phyloP scores from a whole-genome alignment of 2,797 vertebrate genomes.

The Labeo calbasu region DNA sequence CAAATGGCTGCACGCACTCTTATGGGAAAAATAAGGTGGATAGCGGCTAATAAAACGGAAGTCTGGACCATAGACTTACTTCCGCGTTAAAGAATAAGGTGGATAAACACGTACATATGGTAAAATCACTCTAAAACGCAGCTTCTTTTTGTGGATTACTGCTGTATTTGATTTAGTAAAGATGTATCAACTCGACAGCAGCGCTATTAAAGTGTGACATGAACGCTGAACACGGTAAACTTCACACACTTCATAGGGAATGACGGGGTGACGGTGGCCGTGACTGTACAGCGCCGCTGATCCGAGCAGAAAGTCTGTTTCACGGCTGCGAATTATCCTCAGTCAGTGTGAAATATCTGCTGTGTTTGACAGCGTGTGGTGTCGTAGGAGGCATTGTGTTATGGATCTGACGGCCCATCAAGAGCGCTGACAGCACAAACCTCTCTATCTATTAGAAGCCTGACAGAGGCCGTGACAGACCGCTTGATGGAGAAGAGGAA shows the following conservation, averaged over 20 bases:
- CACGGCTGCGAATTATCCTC: conserved; percentile 39
- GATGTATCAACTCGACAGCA: not conserved
- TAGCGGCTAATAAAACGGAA: no score
- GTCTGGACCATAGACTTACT: no score
- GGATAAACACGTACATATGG: not conserved
- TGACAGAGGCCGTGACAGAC: conserved; percentile 52
- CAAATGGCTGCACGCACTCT: no score
- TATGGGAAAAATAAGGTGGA: no score
- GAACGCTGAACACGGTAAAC: not conserved
- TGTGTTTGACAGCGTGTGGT: conserved; percentile 45
- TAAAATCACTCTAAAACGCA: not conserved
- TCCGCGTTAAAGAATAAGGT: no score
- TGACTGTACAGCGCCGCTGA: conserved; percentile 16
- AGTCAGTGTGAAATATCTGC: conserved; percentile 44
- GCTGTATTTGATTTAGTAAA: not conserved
- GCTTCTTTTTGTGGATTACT: not conserved
- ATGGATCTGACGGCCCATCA: conserved; percentile 49
- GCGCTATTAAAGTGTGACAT: not conserved
- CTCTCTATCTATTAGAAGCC: conserved; percentile 43
- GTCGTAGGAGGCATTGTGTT: conserved; percentile 45
- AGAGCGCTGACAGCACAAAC: conserved; percentile 38
- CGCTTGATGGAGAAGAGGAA: conserved; percentile 8
- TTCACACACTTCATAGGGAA: conserved; percentile 10
- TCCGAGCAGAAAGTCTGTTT: conserved; percentile 23
- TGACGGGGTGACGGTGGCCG: not conserved